phyloP scores from a whole-genome alignment of 30 jellyfish, hydroid and myxozoan species.

The Chrysaora quinquecirrha region DNA sequence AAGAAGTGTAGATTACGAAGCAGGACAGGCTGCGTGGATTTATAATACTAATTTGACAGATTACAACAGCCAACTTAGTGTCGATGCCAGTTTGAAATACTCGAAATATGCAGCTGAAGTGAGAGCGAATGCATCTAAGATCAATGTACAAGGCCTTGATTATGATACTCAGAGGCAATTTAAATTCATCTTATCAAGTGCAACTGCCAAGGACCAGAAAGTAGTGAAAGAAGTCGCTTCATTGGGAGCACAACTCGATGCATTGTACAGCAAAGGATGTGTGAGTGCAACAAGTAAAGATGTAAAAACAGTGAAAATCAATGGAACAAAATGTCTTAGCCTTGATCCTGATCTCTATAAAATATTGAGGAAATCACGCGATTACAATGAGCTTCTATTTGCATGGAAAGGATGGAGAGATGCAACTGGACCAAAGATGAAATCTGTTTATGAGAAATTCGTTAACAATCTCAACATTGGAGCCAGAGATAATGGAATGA shows the following conservation, averaged over 20 bases:
- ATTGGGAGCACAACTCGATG: slow-evolving; percentile 65
- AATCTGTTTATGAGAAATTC: slow-evolving; percentile 58
- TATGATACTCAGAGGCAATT: slow-evolving; percentile 73
- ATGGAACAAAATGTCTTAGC: slow-evolving; percentile 58
- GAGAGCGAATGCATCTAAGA: slow-evolving; percentile 67
- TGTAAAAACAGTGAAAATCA: slow-evolving; percentile 63
- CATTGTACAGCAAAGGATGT: slow-evolving; percentile 78
- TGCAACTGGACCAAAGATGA: slow-evolving; percentile 80
- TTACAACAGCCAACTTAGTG: slow-evolving; percentile 68
- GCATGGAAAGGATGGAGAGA: slow-evolving; percentile 98
- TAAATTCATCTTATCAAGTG: slow-evolving; percentile 51
- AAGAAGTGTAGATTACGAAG: slow-evolving; percentile 15
- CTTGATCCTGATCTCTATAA: slow-evolving; percentile 69
- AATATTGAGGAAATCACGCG: slow-evolving; percentile 72
- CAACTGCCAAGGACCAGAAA: slow-evolving; percentile 54
- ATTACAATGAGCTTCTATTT: slow-evolving; percentile 68
- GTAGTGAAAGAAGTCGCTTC: slow-evolving; percentile 37
- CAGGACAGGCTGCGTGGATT: slow-evolving; percentile 63
- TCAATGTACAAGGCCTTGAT: slow-evolving; percentile 28
- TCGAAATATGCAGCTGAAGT: slow-evolving; percentile 36
- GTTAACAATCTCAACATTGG: slow-evolving; percentile 75
- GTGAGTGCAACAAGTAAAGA: slow-evolving; percentile 61
- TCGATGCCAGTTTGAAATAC: slow-evolving; percentile 58
- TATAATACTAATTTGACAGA: slow-evolving; percentile 83
- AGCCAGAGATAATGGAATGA: slow-evolving; percentile 81